Percentiles rank a stretch among this genome's conserved stretches.
phyloP scores from a whole-genome alignment of 2,888 invertebrate species.

The Oeneis ivallda region DNA sequence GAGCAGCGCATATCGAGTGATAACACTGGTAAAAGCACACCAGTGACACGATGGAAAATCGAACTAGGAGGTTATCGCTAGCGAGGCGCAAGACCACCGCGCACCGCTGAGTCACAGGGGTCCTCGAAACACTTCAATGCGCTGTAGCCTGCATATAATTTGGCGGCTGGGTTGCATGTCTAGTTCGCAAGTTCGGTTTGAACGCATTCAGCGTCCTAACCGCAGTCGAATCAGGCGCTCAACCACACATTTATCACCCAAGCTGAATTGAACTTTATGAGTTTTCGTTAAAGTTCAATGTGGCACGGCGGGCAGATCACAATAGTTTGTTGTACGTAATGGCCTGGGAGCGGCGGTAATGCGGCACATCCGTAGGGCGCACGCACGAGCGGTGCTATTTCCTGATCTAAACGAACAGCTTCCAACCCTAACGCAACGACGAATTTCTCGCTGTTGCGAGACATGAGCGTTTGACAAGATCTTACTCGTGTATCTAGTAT shows the following conservation, averaged over 20 bases:
- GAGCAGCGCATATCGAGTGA: too few relatives aligned
- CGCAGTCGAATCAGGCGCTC: conserved; percentile 39
- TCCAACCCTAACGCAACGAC: neutral
- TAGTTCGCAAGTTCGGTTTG: conserved; percentile 43
- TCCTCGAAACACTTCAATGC: conserved; percentile 13
- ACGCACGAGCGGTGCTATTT: conserved; percentile 18
- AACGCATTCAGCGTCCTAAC: conserved; percentile 42
- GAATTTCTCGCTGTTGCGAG: neutral
- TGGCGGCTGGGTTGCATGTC: conserved; percentile 38
- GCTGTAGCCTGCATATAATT: conserved; percentile 42
- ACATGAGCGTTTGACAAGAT: too few relatives aligned
- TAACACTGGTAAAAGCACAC: too few relatives aligned
- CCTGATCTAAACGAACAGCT: neutral
- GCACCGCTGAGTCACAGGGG: neutral
- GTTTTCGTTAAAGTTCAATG: neutral
- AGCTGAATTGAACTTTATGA: conserved; percentile 13
- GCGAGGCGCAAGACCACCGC: neutral
- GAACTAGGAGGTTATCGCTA: neutral
- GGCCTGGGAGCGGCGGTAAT: conserved; percentile 54
- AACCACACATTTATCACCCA: neutral
- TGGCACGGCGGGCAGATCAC: conserved; percentile 11
- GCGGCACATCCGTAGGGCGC: conserved; percentile 55
- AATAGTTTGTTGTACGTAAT: conserved; percentile 47
- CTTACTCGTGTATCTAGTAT: too few relatives aligned
- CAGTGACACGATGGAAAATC: neutral